Base-by-base conservation (phyloP, 2,888 invertebrate genomes). In the Melanotus villosus region DNA sequence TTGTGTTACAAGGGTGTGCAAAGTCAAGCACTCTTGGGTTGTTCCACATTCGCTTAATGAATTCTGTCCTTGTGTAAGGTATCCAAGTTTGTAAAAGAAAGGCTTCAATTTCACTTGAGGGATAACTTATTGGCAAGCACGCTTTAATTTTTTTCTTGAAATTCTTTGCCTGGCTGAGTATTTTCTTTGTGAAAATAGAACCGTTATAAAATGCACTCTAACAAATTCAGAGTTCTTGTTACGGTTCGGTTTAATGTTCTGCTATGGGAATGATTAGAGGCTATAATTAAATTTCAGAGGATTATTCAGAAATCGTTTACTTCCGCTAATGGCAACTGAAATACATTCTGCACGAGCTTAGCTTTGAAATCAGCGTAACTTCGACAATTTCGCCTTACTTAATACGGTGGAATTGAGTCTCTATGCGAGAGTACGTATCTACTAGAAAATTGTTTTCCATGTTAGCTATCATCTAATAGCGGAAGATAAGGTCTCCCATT, bases 41-140 rank as follows among this genome's bases (percentile, higher is more conserved):
- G 67, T 16, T 67, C 67, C 59, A 67, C 62, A 60, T 67, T 41
- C 41, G 30, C 41, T 45, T 67, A 67, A 67, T 62, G 60, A 67
- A 67, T 67, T 67, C 67, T 26, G 18, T 32, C 43, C 67, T 30
- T 62, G 41, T 36, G 52, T 36, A n/a, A 43, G 26, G 36, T 67
- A 67, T 54, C 60, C 60, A 62, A 59, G 65, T 3, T 16, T 38
- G 47, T 36, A 54, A 16, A 12, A 62, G 16, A 54, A 63, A 63
- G 54, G 32, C 52, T 63, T 63, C 52, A 63, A 63, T 54, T 63
- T 30, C 16, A 54, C 54, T 1, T 6, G 12, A 52, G 26, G n/a
- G n/a, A n/a, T n/a, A n/a, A n/a, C n/a, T n/a, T n/a, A n/a, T n/a
- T n/a, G n/a, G n/a, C n/a, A n/a, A n/a, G n/a, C n/a, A n/a, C n/a